These are phyloP conservation scores for Zoroaster sp. DNA, from an alignment of 53 echinoderm and acorn worm genomes.

Conservation along the genomic window DNA sequence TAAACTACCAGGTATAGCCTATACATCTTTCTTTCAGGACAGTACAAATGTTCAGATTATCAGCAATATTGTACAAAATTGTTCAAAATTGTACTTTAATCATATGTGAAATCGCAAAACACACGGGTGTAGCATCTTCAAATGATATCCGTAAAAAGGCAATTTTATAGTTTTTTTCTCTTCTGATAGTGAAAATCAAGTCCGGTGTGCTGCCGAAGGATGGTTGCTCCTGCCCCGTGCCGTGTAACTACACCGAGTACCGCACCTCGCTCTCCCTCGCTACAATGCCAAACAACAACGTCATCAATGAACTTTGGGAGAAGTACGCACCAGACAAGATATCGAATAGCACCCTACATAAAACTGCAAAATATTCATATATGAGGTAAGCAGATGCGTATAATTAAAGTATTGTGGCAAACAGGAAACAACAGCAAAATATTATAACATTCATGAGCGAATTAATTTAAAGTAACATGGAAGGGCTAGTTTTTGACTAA, in stretches of 20 bases:
- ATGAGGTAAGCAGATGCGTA: background rate
- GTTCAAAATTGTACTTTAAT: background rate
- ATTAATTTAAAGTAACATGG: too few relatives aligned
- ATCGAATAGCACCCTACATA: background rate
- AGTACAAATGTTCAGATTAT: background rate
- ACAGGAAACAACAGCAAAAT: too few relatives aligned
- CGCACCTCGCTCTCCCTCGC: conserved; percentile 20
- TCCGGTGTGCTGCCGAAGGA: background rate
- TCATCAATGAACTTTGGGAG: background rate
- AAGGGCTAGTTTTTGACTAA: too few relatives aligned
- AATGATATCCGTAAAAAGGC: background rate
- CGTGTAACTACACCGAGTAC: conserved; percentile 56
- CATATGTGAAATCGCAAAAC: background rate
- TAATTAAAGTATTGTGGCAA: too few relatives aligned
- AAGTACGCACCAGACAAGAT: background rate
- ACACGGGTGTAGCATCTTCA: background rate
- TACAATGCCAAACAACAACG: conserved; percentile 8
- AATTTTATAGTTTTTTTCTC: background rate
- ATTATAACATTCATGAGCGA: too few relatives aligned
- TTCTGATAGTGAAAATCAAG: conserved; percentile 6
- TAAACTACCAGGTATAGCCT: too few relatives aligned
- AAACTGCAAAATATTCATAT: background rate
- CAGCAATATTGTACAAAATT: background rate
- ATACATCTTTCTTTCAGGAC: too few relatives aligned
- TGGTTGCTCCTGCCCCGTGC: conserved; percentile 21